Evolutionary conservation across 2,888 invertebrate genomes (phyloP), one percentile per base, ranked within the genome.

Genomic region (Drosophila basisetae): DNA sequence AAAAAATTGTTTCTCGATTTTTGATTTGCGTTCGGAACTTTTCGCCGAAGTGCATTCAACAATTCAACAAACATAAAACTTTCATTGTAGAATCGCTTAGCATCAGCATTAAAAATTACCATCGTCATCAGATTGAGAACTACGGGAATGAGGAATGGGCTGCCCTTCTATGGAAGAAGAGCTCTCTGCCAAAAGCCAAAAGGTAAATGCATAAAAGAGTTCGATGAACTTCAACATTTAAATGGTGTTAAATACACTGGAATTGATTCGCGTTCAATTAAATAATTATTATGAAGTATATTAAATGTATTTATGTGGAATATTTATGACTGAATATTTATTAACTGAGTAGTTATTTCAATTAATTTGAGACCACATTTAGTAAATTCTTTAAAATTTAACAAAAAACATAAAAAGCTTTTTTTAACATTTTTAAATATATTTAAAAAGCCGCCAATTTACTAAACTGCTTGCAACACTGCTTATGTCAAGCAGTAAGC

Each of bases 131-230:
- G 71, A 64, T 79, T 59, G 50, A 47, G 66, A 53, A 47, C 49
- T 47, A 65, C 60, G 70, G 53, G 80, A 69, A 77, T 71, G 73
- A 39, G 61, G 30, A 37, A 58, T 63, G 68, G 53, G 55, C 72
- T 73, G 66, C 66, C 80, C 82, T 84, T 85, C 89, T 62, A 64
- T 74, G 80, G 83, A 88, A 87, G 78, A 54, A 87, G 78, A 61
- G 61, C 37, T 56, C 62, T 41, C 31, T 22, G 31, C 31, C 41
- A 58, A 41, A 39, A 13, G 3, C n/a, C 22, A n/a, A 11, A 47
- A 73, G 22, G 22, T 22, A 22, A 22, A 22, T 22, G 63, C 65
- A 72, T 52, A 71, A 69, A 73, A 74, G 68, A 78, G 87, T 74
- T 84, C 84, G 73, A 50, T 52, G 84, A 80, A 80, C 84, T 73